Evolutionary conservation across 2,113 vertebrate species (phyloP).

Genomic region (Pholis gunnellus): DNA sequence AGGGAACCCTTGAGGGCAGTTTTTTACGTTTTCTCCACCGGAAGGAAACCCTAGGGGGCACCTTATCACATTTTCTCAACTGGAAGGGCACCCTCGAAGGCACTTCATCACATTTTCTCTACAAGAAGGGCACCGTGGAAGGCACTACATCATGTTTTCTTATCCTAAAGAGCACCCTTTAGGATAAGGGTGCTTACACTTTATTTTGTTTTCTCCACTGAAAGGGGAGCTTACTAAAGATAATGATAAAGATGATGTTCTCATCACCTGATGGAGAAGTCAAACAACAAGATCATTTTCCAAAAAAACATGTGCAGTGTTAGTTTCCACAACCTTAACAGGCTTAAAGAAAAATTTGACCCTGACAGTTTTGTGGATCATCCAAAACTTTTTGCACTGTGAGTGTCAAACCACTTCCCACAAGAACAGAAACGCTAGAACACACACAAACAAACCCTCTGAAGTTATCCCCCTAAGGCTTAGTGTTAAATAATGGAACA

Average conservation of each 20-base stretch:
- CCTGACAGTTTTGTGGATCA: background rate
- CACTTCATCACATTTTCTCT: no score
- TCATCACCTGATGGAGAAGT: background rate
- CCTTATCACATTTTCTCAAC: no score
- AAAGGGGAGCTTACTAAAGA: background rate
- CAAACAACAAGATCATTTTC: background rate
- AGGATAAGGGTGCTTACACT: background rate
- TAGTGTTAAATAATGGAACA: constrained; percentile 1
- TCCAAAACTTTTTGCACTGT: background rate
- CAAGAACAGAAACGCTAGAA: background rate
- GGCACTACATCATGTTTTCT: no score
- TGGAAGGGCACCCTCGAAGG: no score
- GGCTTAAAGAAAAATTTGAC: background rate
- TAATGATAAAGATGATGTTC: background rate
- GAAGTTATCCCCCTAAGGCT: constrained; percentile 16
- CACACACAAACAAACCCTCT: constrained; percentile 24
- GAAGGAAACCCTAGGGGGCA: no score
- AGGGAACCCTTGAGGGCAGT: no score
- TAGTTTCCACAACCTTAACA: background rate
- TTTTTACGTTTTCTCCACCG: no score
- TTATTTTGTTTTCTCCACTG: background rate
- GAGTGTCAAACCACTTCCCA: background rate
- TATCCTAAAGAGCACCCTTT: background rate
- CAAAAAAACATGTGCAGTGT: background rate
- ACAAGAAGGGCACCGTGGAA: no score